A percentile compares a stretch with the other conserved stretches of the same genome.
These are phyloP conservation scores for Syrmaticus mikado DNA, from an alignment of 2,113 vertebrate genomes.

Conservation along the genomic window DNA sequence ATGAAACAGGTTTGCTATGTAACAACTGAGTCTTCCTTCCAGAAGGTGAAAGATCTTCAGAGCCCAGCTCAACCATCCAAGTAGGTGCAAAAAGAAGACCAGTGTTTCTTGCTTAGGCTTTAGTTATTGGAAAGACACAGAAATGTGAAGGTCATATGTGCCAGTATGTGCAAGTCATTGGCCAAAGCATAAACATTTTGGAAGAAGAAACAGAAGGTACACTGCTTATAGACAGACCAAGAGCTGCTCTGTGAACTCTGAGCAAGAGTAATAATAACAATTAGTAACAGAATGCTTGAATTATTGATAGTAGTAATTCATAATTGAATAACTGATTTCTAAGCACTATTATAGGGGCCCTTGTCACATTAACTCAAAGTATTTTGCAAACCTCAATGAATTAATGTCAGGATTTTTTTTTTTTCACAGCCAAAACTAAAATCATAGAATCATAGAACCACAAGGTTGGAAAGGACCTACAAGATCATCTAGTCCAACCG, in stretches of 20 bases:
- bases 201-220: not conserved
- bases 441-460: no score
- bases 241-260: not conserved
- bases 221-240: not conserved
- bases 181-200: not conserved
- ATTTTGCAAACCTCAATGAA: not conserved
- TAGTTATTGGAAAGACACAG: not conserved
- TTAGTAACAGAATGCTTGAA: not conserved
- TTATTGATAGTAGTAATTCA: not conserved
- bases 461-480: no score
- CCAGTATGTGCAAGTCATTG: fast-evolving
- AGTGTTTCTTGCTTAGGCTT: not conserved
- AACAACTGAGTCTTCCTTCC: not conserved
- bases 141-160: no score
- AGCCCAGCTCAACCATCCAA: not conserved
- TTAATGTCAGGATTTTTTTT: not conserved
- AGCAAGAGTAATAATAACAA: not conserved
- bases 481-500: no score
- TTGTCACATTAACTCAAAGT: not conserved
- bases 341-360: not conserved
- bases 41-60: not conserved
- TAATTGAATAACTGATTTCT: not conserved
- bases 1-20: not conserved
- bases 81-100: not conserved
- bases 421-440: not conserved